phyloP scores from a whole-genome alignment of 37 sponge, comb jelly and placozoan genomes.

The Dysidea cf. avara region DNA sequence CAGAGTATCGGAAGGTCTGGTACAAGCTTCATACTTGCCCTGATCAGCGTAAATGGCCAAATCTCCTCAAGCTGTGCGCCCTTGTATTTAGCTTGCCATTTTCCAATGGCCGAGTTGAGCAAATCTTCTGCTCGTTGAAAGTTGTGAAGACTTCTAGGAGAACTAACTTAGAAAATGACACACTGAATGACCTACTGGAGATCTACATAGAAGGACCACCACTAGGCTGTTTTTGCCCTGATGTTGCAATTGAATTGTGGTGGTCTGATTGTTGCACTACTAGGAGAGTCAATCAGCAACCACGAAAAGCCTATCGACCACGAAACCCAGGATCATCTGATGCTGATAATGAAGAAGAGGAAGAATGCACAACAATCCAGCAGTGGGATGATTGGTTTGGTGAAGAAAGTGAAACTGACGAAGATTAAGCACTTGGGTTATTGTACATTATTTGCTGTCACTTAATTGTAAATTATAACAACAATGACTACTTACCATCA shows the following conservation, averaged over 20 bases:
- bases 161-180: slow-evolving; percentile 18
- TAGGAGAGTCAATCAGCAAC: slow-evolving; percentile 30
- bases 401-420: too few species aligned
- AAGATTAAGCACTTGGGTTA: too few species aligned
- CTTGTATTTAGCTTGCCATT: slow-evolving; percentile 62
- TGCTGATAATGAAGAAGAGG: too few species aligned
- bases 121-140: slow-evolving; percentile 45
- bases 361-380: too few species aligned
- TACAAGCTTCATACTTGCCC: slow-evolving; percentile 51
- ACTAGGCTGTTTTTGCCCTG: slow-evolving; percentile 18
- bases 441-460: too few species aligned
- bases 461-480: too few species aligned
- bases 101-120: slow-evolving; percentile 50
- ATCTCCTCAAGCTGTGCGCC: too few species aligned
- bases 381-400: too few species aligned
- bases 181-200: slow-evolving; percentile 56
- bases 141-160: slow-evolving; percentile 36
- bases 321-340: background rate
- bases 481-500: too few species aligned
- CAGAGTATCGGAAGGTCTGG: slow-evolving; percentile 47
- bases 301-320: too few species aligned
- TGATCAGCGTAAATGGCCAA: slow-evolving; percentile 55
- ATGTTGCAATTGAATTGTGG: slow-evolving; percentile 45
- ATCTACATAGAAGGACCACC: slow-evolving; percentile 65
- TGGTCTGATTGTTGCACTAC: slow-evolving; percentile 38